Conservation (phyloP, 2,888 invertebrate genomes). For the Luffia ferchaultella region DNA sequence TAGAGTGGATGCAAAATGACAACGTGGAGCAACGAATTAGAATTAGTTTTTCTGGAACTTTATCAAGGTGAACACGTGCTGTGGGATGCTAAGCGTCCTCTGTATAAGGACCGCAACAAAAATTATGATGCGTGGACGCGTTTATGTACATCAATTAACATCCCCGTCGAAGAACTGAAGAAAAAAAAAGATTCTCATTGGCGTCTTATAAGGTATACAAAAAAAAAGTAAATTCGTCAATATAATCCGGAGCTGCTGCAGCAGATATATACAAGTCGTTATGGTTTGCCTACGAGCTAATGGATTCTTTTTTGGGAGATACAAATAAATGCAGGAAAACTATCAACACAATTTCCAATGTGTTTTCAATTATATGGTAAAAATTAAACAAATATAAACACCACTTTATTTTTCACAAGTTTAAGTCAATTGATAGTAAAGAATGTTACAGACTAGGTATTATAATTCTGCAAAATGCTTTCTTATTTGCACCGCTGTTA, state of each 20-base stretch:
- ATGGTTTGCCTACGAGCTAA: too few relatives aligned
- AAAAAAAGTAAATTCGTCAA: slow-evolving; percentile 3
- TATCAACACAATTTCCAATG: slow-evolving; percentile 6
- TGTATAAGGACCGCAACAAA: slow-evolving; percentile 3
- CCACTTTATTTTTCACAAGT: too few relatives aligned
- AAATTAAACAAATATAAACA: too few relatives aligned
- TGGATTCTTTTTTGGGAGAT: slow-evolving; percentile 9
- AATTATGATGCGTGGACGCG: slow-evolving; percentile 2
- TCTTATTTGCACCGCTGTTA: too few relatives aligned
- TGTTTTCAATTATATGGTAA: too few relatives aligned
- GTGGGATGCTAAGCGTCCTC: background rate
- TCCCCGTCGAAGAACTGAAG: background rate
- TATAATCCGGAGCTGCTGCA: slow-evolving; percentile 6
- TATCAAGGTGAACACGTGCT: background rate
- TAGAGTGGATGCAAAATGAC: background rate
- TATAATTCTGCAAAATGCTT: slow-evolving; percentile 10
- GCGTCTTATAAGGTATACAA: background rate
- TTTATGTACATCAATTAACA: background rate
- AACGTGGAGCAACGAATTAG: slow-evolving; percentile 1
- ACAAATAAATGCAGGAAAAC: slow-evolving; percentile 6
- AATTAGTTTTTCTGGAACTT: background rate
- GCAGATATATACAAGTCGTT: slow-evolving; percentile 4
- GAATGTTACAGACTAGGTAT: too few relatives aligned
- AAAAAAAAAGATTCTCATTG: background rate
- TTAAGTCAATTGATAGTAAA: too few relatives aligned